Evolutionary conservation across 2,797 vertebrate species (phyloP), one percentile per base, ranked within the genome.

Genomic region (Spondyliosoma cantharus): DNA sequence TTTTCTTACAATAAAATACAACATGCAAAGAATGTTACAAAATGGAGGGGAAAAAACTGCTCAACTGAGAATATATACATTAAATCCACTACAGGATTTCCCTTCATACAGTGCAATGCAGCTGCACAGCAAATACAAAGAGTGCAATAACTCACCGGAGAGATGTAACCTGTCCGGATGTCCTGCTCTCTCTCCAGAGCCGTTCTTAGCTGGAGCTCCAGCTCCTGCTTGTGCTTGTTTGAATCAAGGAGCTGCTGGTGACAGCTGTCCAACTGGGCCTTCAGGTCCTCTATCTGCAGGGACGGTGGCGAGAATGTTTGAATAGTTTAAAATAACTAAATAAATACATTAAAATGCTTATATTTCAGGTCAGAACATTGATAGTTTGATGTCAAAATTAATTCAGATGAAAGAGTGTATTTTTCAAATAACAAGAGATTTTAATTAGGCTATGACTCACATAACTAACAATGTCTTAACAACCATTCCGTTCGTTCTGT

Each of bases 241-340:
- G 95, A 95, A 84, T 95, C 92, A 0, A 93, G 83, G 60, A 96
- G 93, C 87, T 96, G 94, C 86, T 95, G 94, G 74, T 96, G 95
- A 79, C 95, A 96, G 75, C 81, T 93, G 78, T 95, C 94, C 84
- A 96, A 70, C 87, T 96, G 95, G 0, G 74, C 52, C 89, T 95
- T 95, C 80, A 96, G 93, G 72, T 96, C 95, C 82, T 96, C 95
- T 32, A 96, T 94, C 96, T 96, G 90, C 50, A 81, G 50, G 32
- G 22, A 50, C 7, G 24, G 13, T 60, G 43, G 24, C 29, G 13
- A 60, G 3, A 72, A 32, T 0, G 27, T 25, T 12, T 19, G 4
- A 46, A 13, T 3, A n/a, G 7, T n/a, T 53, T n/a, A 43, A 20
- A 64, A 17, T 15, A 37, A 37, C 11, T 9, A 9, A 11, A n/a